Base-by-base conservation (phyloP, 2,797 vertebrate species). In the Artibeus lituratus region DNA sequence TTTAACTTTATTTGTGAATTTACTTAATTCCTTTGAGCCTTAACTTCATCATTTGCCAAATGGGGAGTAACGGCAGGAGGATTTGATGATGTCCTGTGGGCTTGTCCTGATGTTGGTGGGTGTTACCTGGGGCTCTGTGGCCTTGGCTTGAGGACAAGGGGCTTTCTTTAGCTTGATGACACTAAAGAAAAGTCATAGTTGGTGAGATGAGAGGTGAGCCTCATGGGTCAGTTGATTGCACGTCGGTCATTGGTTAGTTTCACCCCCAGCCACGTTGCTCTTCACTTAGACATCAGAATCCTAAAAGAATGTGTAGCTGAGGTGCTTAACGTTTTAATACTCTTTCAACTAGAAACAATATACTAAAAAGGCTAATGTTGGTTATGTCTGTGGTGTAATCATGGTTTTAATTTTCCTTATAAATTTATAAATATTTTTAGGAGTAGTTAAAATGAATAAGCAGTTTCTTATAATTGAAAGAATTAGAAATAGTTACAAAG, bases 401-500 rank as follows among this genome's bases (percentile, higher is more conserved):
- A 47, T 3, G 10, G 78, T 83, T 78, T 73, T 78, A 47, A 32
- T 87, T 95, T 91, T 86, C 10, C 18, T 37, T 37, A 49, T 37
- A 73, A 42, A 82, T 86, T 82, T 65, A 39, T 78, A 82, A 88
- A 72, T 70, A 57, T 91, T 96, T 80, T 49, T 7, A 85, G 84
- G 73, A 85, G 53, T 51, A 70, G 77, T 67, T 87, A 87, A 84
- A 81, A 12, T 62, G 7, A 72, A 57, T 9, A 16, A 74, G 3
- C 3, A 29, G 51, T 78, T 87, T 82, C 42, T 91, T 93, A 73
- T 49, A 76, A 89, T 53, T 70, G 39, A 37, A 57, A 88, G 57
- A 96, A 18, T 90, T 90, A 88, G 67, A 87, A 87, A 55, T 86
- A 83, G 51, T 74, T 83, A 29, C 67, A 62, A 81, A 94, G 70